A percentile compares a stretch with the other conserved stretches of the same genome.
Evolutionary conservation across 2,888 invertebrate genomes (phyloP).

Genomic region (Eupithecia subumbrata): DNA sequence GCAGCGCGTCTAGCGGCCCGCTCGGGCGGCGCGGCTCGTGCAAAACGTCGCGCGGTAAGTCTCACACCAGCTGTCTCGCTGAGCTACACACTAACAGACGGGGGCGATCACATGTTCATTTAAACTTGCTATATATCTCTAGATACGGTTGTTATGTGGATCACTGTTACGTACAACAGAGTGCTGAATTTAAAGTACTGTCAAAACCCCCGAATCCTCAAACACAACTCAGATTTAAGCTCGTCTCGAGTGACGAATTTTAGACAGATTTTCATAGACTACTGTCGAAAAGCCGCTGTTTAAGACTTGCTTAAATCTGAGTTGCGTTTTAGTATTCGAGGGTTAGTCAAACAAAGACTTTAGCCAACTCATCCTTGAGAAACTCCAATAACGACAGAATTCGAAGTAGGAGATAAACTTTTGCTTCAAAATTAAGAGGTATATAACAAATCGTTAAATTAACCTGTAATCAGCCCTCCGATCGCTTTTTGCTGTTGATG

Average conservation of each 20-base stretch:
- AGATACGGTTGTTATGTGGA: not conserved
- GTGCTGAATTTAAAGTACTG: not conserved
- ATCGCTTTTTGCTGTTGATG: conserved; percentile 50
- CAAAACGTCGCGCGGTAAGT: conserved; percentile 93
- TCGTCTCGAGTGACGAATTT: too few relatives aligned
- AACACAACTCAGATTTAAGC: too few relatives aligned
- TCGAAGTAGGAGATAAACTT: not conserved
- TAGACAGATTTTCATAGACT: too few relatives aligned
- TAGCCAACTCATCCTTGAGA: not conserved
- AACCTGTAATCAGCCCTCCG: conserved; percentile 17
- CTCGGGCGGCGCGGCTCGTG: conserved; percentile 93
- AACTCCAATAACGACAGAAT: not conserved
- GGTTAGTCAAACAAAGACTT: not conserved
- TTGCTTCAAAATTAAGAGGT: not conserved
- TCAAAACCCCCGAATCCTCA: not conserved
- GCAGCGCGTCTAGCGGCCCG: conserved; percentile 86
- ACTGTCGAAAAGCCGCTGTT: too few relatives aligned
- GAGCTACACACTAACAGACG: conserved; percentile 42
- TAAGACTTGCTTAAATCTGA: too few relatives aligned
- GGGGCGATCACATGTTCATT: conserved; percentile 15
- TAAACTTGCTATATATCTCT: not conserved
- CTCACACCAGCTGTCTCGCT: conserved; percentile 23
- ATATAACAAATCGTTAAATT: not conserved
- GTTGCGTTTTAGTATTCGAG: too few relatives aligned
- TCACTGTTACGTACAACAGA: not conserved